A percentile compares a stretch with the other conserved stretches of the same genome.
phyloP scores from a whole-genome alignment of 2,113 vertebrate genomes.

The Sceloporus tristichus region DNA sequence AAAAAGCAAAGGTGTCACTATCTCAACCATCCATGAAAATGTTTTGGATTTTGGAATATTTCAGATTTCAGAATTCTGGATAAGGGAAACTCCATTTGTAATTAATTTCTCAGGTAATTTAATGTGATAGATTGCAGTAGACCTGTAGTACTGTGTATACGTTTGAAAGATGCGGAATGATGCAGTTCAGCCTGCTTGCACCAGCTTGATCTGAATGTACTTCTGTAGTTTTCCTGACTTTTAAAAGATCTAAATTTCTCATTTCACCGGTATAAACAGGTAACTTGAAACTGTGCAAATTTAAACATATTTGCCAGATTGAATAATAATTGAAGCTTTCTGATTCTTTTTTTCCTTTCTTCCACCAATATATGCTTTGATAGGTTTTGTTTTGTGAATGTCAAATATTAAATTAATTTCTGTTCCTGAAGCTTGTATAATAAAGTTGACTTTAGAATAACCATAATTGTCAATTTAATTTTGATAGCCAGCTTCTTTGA shows the following conservation, averaged over 20 bases:
- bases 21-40: too few relatives aligned
- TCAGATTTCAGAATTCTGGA: too few relatives aligned
- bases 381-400: slow-evolving; percentile 61
- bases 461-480: slow-evolving; percentile 72
- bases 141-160: not conserved
- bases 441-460: slow-evolving; percentile 56
- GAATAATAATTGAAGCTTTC: slow-evolving; percentile 41
- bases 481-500: slow-evolving; percentile 47
- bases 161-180: not conserved
- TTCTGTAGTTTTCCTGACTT: slow-evolving; percentile 36
- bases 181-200: slow-evolving; percentile 2
- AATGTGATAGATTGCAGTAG: not conserved
- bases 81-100: too few relatives aligned
- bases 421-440: slow-evolving; percentile 57
- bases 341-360: slow-evolving; percentile 53
- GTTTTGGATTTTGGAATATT: too few relatives aligned
- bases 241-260: slow-evolving; percentile 51
- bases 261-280: slow-evolving; percentile 48
- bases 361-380: slow-evolving; percentile 47
- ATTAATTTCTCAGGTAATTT: not conserved
- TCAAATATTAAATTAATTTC: slow-evolving; percentile 67
- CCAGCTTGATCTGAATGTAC: slow-evolving; percentile 35
- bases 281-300: slow-evolving; percentile 39
- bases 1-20: too few relatives aligned
- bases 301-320: slow-evolving; percentile 50